Conservation (phyloP, 64 coral and sea anemone species). For the Montipora capricornis region DNA sequence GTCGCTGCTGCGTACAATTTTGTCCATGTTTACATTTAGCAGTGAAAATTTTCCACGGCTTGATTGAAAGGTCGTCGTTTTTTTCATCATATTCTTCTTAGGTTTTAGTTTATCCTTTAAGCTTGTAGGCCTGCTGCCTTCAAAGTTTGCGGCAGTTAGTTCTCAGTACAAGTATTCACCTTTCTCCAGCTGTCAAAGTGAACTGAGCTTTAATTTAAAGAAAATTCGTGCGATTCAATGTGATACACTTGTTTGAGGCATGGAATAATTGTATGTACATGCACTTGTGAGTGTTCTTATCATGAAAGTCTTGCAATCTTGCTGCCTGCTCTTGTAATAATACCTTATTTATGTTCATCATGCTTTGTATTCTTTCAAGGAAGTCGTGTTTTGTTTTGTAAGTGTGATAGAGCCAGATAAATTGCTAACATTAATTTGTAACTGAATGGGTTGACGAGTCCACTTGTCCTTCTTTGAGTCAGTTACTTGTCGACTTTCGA, state of each 20-base stretch:
- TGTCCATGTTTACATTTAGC: neutral
- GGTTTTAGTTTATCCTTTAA: neutral
- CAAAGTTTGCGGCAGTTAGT: neutral
- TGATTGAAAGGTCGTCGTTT: slow-evolving; percentile 1
- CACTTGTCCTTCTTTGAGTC: neutral
- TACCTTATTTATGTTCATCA: neutral
- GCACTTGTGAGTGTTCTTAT: slow-evolving; percentile 26
- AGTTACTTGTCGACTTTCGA: neutral
- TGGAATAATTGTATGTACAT: slow-evolving; percentile 33
- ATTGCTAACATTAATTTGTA: slow-evolving; percentile 6
- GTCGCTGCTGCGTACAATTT: neutral
- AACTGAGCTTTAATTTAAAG: neutral
- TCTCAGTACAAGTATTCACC: neutral
- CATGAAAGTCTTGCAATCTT: neutral
- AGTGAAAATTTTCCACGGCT: neutral
- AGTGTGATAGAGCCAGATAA: neutral
- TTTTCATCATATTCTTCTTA: neutral
- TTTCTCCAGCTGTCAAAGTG: neutral
- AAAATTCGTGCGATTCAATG: neutral
- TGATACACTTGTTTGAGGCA: slow-evolving; percentile 48
- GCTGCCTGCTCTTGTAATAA: neutral
- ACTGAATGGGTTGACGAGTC: neutral
- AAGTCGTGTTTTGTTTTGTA: neutral
- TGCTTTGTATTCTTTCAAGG: neutral
- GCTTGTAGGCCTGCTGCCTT: neutral